Evolutionary conservation across 2,113 vertebrate species (phyloP).

Genomic region (Tetraodon nigroviridis): DNA sequence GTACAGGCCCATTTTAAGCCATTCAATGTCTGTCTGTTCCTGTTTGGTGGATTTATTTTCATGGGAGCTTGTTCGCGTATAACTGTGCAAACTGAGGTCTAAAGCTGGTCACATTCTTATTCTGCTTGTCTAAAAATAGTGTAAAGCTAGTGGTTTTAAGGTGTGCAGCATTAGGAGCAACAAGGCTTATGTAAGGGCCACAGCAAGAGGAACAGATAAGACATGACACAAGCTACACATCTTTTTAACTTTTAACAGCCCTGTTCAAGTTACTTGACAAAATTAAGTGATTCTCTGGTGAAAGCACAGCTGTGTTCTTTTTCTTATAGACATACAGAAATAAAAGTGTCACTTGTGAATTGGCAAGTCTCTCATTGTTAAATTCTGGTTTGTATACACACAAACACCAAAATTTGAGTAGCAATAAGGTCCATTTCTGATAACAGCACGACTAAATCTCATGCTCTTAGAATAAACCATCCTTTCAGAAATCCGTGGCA

Average conservation of each 20-base stretch:
- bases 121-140: slow-evolving; percentile 63
- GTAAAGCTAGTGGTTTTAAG: slow-evolving; percentile 54
- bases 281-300: too few species aligned
- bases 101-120: slow-evolving; percentile 64
- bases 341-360: not conserved
- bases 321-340: slow-evolving; percentile 13
- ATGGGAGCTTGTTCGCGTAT: slow-evolving; percentile 49
- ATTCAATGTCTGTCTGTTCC: slow-evolving; percentile 46
- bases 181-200: slow-evolving; percentile 53
- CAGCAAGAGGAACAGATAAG: slow-evolving; percentile 22
- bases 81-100: slow-evolving; percentile 45
- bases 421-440: slow-evolving; percentile 5
- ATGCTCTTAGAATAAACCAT: not conserved
- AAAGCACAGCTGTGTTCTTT: not conserved
- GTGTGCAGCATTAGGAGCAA: slow-evolving; percentile 44
- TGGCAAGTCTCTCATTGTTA: slow-evolving; percentile 1
- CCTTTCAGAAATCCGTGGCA: not conserved
- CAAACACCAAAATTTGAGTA: slow-evolving; percentile 2
- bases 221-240: slow-evolving; percentile 7
- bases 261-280: not conserved
- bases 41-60: slow-evolving; percentile 57
- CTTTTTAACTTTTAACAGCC: slow-evolving; percentile 5
- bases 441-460: not conserved
- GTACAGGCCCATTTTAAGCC: slow-evolving; percentile 41
- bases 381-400: slow-evolving; percentile 33